Evolutionary conservation across 1,140 invertebrate genomes (phyloP), one percentile per base, ranked within the genome.

Genomic region (Bombus superbus): DNA sequence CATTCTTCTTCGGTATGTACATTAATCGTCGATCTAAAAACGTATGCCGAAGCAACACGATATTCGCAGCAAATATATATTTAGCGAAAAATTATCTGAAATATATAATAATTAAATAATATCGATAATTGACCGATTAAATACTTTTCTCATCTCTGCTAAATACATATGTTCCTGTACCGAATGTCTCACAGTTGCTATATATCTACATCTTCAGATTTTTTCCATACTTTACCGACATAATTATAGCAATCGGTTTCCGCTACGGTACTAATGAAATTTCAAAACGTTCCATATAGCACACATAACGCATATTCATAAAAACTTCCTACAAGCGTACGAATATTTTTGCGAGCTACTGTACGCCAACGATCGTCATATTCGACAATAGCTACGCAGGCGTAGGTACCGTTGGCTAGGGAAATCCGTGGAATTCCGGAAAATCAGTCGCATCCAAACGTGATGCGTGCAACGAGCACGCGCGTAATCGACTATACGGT

Each of bases 401-500:
- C 22, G 38, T 53, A 53, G 47, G 47, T 71, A 40, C 38, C 18
- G 25, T 38, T 38, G 35, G 35, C 28, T 62, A 28, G 35, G 38
- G 15, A 64, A 64, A 32, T 44, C 9, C 59, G 18, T 18, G n/a
- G 40, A 78, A 78, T 78, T 64, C 59, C 59, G 59, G 57, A 64
- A 78, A 64, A 62, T 64, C 35, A 59, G 74, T n/a, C 18, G 28
- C 18, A 8, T 25, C 40, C 25, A 78, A 64, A 78, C 38, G 57
- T 64, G 57, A 62, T 38, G 59, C 8, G 28, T 8, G 3, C 42
- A 32, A 10, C 11, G 32, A 25, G 47, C 25, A 1, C 3, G 9
- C 28, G 25, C 62, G 40, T 77, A 68, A 79, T 44, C n/a, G 10
- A 13, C 2, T 32, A 15, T 71, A 80, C 78, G 78, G 78, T 80